Evolutionary conservation across 1,140 invertebrate genomes (phyloP).

Genomic region (Lamellibrachia luymesi): DNA sequence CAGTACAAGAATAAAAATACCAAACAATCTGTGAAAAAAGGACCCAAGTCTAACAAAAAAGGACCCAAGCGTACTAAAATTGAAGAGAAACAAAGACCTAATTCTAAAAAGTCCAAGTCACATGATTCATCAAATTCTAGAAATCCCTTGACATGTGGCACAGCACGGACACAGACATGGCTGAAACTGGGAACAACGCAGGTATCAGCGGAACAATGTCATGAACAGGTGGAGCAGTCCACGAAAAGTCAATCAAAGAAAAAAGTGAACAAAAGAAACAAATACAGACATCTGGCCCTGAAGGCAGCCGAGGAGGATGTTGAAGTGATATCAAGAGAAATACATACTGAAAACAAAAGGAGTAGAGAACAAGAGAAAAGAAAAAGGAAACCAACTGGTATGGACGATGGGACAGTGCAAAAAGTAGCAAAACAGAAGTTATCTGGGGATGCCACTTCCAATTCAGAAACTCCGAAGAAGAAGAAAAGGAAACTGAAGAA

Average conservation of each 20-base stretch:
- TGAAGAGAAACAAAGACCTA: background rate
- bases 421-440: background rate
- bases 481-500: background rate
- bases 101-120: background rate
- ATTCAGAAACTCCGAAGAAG: background rate
- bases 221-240: background rate
- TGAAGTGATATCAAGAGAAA: background rate
- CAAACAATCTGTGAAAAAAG: background rate
- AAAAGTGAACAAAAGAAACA: conserved; percentile 8
- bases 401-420: background rate
- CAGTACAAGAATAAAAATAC: background rate
- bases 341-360: background rate
- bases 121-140: background rate
- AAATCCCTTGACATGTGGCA: background rate
- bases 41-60: background rate
- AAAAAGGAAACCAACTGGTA: background rate
- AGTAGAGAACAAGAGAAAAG: background rate
- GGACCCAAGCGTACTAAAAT: background rate
- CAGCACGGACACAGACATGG: background rate
- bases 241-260: background rate
- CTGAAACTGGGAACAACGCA: background rate
- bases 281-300: background rate
- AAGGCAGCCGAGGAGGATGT: background rate
- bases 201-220: background rate
- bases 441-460: background rate